These are phyloP conservation scores for Abrostola tripartita DNA, from an alignment of 2,888 invertebrate species.

Conservation along the genomic window DNA sequence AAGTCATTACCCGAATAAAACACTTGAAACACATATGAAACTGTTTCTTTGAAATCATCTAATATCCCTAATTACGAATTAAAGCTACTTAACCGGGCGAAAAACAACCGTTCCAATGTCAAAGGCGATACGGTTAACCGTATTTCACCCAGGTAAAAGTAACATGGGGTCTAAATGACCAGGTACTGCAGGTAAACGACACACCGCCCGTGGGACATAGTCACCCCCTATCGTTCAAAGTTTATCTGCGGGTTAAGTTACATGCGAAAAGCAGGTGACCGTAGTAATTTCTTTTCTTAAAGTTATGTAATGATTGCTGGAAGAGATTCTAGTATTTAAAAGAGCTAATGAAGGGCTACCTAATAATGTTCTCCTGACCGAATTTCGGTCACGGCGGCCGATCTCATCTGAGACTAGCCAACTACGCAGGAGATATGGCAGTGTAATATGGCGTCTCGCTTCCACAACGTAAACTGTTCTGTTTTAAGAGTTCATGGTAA, in stretches of 20 bases:
- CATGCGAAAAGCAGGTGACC: conserved; percentile 3
- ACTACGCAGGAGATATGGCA: too few relatives aligned
- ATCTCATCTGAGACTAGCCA: too few relatives aligned
- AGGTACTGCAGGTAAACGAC: conserved; percentile 58
- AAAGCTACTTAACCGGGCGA: conserved; percentile 37
- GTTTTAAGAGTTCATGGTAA: too few relatives aligned
- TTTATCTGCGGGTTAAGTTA: conserved; percentile 22
- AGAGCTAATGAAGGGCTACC: too few relatives aligned
- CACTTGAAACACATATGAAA: conserved; percentile 6
- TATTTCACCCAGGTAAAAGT: conserved; percentile 55
- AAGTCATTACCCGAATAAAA: not conserved
- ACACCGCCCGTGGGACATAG: conserved; percentile 48
- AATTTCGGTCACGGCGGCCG: too few relatives aligned
- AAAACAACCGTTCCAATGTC: conserved; percentile 53
- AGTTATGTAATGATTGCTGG: not conserved
- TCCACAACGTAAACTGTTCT: too few relatives aligned
- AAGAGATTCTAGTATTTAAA: too few relatives aligned
- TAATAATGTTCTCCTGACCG: too few relatives aligned
- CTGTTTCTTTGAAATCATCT: conserved; percentile 33
- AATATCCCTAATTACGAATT: conserved; percentile 47
- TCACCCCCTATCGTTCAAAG: conserved; percentile 47
- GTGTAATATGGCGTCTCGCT: too few relatives aligned
- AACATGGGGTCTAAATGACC: conserved; percentile 58
- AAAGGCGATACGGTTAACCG: conserved; percentile 56
- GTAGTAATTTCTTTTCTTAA: not conserved